phyloP scores from a whole-genome alignment of 2,113 vertebrate genomes.

The Hylia prasina region DNA sequence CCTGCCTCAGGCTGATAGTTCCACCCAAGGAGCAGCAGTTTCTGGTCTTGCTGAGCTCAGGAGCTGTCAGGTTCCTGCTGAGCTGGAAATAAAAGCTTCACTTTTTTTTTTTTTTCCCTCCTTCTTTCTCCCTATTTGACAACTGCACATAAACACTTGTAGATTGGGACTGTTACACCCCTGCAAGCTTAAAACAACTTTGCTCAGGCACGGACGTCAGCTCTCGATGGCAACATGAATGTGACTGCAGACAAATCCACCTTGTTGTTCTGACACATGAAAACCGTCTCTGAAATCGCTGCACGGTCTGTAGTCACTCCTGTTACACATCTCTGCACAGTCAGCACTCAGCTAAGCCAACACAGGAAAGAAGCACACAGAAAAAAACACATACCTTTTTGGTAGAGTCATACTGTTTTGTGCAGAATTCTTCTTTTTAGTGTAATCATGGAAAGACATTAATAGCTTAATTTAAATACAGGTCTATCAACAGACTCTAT shows the following conservation, averaged over 20 bases:
- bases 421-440: neutral
- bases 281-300: neutral
- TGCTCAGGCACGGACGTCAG: neutral
- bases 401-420: neutral
- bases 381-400: neutral
- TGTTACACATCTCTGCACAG: neutral
- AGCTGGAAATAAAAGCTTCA: neutral
- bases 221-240: neutral
- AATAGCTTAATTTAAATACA: neutral
- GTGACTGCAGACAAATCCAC: slow-evolving; percentile 10
- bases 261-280: neutral
- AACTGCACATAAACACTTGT: neutral
- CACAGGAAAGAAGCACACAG: neutral
- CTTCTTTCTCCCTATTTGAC: neutral
- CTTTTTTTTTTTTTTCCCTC: neutral
- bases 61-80: neutral
- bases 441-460: neutral
- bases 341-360: neutral
- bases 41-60: neutral
- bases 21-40: neutral
- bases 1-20: neutral
- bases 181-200: neutral
- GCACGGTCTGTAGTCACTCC: neutral
- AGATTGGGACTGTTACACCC: neutral
- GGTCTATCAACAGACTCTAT: neutral